Conservation (phyloP, 2,888 invertebrate species). For the Tortricodes alternella region DNA sequence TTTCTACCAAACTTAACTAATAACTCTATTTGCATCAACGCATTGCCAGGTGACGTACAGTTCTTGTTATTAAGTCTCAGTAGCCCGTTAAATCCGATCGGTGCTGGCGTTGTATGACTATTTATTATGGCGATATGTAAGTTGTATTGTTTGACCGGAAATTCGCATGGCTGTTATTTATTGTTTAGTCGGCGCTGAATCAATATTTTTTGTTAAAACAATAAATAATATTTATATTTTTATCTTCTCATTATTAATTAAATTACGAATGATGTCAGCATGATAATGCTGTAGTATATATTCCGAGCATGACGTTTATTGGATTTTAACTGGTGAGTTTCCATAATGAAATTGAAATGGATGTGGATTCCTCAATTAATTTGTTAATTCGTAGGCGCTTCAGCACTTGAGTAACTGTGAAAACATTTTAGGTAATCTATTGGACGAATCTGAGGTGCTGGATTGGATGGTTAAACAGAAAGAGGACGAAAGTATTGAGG, state of each 20-base stretch:
- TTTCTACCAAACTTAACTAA: slow-evolving; percentile 28
- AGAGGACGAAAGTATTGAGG: slow-evolving; percentile 95
- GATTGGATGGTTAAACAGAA: slow-evolving; percentile 96
- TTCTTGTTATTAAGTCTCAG: slow-evolving; percentile 26
- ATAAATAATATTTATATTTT: slow-evolving; percentile 79
- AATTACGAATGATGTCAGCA: slow-evolving; percentile 80
- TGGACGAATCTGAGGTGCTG: slow-evolving; percentile 91
- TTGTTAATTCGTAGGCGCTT: slow-evolving; percentile 45
- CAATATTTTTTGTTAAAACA: slow-evolving; percentile 71
- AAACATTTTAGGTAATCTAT: slow-evolving; percentile 78
- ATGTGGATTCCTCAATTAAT: slow-evolving; percentile 75
- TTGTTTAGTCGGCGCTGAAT: slow-evolving; percentile 76
- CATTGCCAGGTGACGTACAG: slow-evolving; percentile 52
- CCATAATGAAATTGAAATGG: slow-evolving; percentile 67
- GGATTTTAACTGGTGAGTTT: slow-evolving; percentile 79
- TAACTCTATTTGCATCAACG: slow-evolving; percentile 58
- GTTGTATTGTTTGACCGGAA: slow-evolving; percentile 75
- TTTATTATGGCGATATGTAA: slow-evolving; percentile 64
- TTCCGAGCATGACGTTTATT: slow-evolving; percentile 76
- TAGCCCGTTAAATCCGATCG: slow-evolving; percentile 38
- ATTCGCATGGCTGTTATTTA: slow-evolving; percentile 77
- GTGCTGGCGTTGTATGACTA: slow-evolving; percentile 70
- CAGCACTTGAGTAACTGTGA: slow-evolving; percentile 49
- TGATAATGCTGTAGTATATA: slow-evolving; percentile 75
- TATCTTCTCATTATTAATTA: slow-evolving; percentile 69